Conservation (phyloP, 2,113 vertebrate species). For the Sigmodon hispidus region DNA sequence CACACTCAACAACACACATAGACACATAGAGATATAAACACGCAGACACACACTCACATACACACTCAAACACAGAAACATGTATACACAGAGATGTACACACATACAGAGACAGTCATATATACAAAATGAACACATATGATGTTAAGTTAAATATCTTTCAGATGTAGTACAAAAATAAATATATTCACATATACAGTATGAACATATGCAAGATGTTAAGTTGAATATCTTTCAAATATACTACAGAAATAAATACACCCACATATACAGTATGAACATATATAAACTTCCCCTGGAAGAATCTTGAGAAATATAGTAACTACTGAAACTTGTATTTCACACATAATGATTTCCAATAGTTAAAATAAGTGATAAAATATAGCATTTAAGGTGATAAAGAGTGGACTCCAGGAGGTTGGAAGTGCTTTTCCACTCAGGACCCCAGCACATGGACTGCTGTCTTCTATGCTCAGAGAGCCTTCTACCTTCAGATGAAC, state of each 20-base stretch:
- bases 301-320: not conserved
- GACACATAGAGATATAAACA: not conserved
- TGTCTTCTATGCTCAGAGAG: not conserved
- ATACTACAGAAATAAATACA: not conserved
- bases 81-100: not conserved
- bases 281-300: not conserved
- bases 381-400: not conserved
- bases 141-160: not conserved
- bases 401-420: not conserved
- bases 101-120: not conserved
- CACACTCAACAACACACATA: too few species aligned
- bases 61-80: not conserved
- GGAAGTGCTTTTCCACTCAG: not conserved
- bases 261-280: not conserved
- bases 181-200: not conserved
- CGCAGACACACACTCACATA: not conserved
- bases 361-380: not conserved
- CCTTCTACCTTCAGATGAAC: not conserved
- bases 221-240: conserved; percentile 56
- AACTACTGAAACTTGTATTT: not conserved
- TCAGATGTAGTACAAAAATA: not conserved
- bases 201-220: not conserved
- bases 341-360: not conserved
- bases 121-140: too few species aligned
- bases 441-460: not conserved